Conservation (phyloP, 2,797 vertebrate species). For the Enteromius thamalakanensis region DNA sequence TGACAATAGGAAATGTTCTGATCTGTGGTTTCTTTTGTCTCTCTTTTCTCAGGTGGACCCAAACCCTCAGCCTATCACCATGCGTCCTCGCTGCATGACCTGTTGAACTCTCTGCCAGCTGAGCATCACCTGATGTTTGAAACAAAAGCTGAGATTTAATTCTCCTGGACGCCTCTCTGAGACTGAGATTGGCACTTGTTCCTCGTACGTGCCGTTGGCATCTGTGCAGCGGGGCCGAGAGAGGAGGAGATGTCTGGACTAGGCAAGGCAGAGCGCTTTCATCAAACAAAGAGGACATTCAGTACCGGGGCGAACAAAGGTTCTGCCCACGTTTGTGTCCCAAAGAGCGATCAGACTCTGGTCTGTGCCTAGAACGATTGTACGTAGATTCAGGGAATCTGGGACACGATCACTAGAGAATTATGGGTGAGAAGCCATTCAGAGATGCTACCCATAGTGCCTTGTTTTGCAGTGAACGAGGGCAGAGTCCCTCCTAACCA, state of each 20-base stretch:
- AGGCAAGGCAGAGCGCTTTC: slow-evolving; percentile 54
- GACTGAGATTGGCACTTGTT: slow-evolving; percentile 61
- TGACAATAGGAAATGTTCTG: background rate
- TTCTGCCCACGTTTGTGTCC: slow-evolving; percentile 23
- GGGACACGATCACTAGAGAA: slow-evolving; percentile 22
- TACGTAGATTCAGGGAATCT: slow-evolving; percentile 15
- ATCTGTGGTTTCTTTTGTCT: background rate
- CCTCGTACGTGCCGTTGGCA: slow-evolving; percentile 60
- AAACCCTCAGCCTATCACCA: slow-evolving; percentile 79
- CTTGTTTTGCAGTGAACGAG: slow-evolving; percentile 34
- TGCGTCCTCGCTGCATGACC: slow-evolving; percentile 93
- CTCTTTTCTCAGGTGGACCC: slow-evolving; percentile 84
- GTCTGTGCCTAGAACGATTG: slow-evolving; percentile 28
- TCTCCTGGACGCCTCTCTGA: slow-evolving; percentile 72
- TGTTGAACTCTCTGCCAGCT: slow-evolving; percentile 81
- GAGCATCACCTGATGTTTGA: slow-evolving; percentile 65
- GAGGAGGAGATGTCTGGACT: slow-evolving; percentile 65
- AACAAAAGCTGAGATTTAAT: slow-evolving; percentile 71
- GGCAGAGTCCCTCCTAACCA: background rate
- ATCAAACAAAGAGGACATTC: slow-evolving; percentile 56
- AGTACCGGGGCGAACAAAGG: slow-evolving; percentile 27
- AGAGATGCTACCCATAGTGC: slow-evolving; percentile 50
- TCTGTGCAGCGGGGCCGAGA: slow-evolving; percentile 54
- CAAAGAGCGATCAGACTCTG: slow-evolving; percentile 15
- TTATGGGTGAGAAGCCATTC: slow-evolving; percentile 23